These are phyloP conservation scores for Sialia sialis DNA, from an alignment of 2,113 vertebrate species.

Conservation along the genomic window DNA sequence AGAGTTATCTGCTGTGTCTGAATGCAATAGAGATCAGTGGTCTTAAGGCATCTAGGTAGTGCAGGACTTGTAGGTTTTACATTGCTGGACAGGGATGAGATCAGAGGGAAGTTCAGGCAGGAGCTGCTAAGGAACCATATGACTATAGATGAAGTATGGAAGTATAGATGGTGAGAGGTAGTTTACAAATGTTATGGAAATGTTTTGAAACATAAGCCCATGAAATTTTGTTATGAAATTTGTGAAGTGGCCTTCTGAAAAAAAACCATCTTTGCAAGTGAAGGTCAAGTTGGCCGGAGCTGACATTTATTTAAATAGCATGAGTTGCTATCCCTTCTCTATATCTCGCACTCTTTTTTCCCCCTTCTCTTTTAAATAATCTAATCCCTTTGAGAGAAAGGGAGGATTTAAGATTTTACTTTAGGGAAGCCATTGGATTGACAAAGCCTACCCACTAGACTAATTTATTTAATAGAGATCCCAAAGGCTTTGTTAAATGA, in stretches of 20 bases:
- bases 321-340: background rate
- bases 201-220: background rate
- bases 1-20: background rate
- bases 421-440: background rate
- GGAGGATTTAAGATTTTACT: background rate
- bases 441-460: constrained; percentile 5
- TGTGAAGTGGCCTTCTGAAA: background rate
- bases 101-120: background rate
- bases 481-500: constrained; percentile 18
- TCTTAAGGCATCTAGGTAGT: background rate
- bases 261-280: background rate
- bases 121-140: background rate
- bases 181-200: background rate
- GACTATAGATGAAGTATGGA: background rate
- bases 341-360: background rate
- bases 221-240: background rate
- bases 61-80: background rate
- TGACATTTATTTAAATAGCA: constrained; percentile 18
- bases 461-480: constrained; percentile 35
- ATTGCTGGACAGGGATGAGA: background rate
- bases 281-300: background rate
- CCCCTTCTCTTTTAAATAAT: background rate
- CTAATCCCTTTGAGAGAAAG: background rate
- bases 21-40: background rate
- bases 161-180: background rate